Conservation (phyloP, 2,113 vertebrate species). For the Perognathus longimembris region DNA sequence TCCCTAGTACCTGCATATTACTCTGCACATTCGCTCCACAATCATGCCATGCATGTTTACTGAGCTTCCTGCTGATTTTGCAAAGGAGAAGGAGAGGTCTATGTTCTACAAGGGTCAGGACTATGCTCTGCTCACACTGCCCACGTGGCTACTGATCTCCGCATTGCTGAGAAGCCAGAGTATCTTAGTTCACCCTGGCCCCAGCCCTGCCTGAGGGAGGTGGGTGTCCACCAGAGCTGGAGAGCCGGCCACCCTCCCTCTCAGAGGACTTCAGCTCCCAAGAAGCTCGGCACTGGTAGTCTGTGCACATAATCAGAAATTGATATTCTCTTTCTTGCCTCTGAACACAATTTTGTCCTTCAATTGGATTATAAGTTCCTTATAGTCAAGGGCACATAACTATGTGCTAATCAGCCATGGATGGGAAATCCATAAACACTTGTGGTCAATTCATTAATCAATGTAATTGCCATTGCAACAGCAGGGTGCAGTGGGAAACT, state of each 20-base stretch:
- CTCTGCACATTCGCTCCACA: background rate
- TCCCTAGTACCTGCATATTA: background rate
- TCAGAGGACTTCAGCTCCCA: background rate
- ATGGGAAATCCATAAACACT: background rate
- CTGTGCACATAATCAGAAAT: background rate
- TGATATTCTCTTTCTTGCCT: background rate
- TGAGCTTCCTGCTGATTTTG: background rate
- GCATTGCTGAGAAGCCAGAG: background rate
- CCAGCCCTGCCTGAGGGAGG: background rate
- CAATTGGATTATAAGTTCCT: background rate
- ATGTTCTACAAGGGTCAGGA: background rate
- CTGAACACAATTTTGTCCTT: background rate
- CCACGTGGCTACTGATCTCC: background rate
- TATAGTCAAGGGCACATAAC: background rate
- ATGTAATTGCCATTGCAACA: background rate
- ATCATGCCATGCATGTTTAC: background rate
- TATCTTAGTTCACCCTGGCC: background rate
- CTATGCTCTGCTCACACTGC: background rate
- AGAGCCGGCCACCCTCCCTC: background rate
- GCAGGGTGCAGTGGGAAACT: background rate
- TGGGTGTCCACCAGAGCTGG: background rate
- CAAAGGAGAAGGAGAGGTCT: background rate
- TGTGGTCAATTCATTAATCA: background rate
- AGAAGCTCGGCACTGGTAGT: background rate
- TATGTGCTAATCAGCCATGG: background rate